These are phyloP conservation scores for Lophius americanus DNA, from an alignment of 2,797 vertebrate genomes.

Conservation along the genomic window DNA sequence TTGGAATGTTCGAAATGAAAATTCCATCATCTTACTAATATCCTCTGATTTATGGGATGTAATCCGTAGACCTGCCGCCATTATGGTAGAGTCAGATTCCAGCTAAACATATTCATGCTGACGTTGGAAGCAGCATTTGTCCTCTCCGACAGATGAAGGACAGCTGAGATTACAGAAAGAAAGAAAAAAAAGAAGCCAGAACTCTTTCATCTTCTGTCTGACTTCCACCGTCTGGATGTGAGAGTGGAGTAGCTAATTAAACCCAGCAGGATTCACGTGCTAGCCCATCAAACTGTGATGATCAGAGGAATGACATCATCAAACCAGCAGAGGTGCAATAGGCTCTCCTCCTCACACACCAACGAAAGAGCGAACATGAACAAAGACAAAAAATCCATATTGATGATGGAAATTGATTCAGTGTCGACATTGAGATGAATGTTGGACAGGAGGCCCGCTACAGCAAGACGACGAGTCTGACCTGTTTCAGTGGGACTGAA, in stretches of 20 bases:
- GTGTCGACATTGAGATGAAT: slow-evolving; percentile 13
- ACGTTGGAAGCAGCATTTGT: slow-evolving; percentile 4
- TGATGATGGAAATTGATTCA: slow-evolving; percentile 30
- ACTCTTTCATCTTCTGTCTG: no score
- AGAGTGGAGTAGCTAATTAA: slow-evolving; percentile 2
- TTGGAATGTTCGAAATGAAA: no score
- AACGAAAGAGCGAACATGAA: slow-evolving; percentile 1
- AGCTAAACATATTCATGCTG: slow-evolving; percentile 2
- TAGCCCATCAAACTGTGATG: not conserved
- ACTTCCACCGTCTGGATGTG: not conserved
- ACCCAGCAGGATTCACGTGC: slow-evolving; percentile 13
- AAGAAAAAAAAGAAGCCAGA: slow-evolving; percentile 7
- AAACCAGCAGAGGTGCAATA: not conserved
- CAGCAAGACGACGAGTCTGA: not conserved
- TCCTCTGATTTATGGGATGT: not conserved
- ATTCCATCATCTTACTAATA: no score
- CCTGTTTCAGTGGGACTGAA: no score
- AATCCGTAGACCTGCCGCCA: not conserved
- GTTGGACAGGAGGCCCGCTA: no score
- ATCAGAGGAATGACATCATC: slow-evolving; percentile 4
- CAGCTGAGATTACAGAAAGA: slow-evolving; percentile 5
- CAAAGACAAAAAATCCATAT: slow-evolving; percentile 22
- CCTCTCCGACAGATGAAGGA: not conserved
- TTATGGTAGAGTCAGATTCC: not conserved
- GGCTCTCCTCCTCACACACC: no score